Conservation (phyloP, 2,113 vertebrate species). For the Mus pahari region DNA sequence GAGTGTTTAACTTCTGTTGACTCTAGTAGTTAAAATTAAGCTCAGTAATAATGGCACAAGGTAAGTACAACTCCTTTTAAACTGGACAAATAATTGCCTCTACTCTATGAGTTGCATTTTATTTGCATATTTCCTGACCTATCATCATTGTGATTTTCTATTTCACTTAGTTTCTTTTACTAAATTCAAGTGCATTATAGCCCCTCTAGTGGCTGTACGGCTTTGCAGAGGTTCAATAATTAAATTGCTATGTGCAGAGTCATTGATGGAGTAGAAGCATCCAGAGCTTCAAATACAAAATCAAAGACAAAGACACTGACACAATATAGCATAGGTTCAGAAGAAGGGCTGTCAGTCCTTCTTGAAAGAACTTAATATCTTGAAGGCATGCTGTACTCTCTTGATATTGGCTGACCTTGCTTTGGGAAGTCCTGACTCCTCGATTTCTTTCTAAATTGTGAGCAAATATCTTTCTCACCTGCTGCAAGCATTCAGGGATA, state of each 20-base stretch:
- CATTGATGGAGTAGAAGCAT: background rate
- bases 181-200: constrained; percentile 46
- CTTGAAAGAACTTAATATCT: background rate
- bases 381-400: background rate
- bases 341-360: background rate
- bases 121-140: constrained; percentile 6
- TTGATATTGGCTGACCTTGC: constrained; percentile 4
- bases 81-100: constrained; percentile 57
- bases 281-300: background rate
- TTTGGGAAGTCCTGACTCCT: background rate
- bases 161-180: constrained; percentile 42
- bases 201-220: background rate
- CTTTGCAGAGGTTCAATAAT: constrained; percentile 29
- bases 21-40: constrained; percentile 58
- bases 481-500: background rate
- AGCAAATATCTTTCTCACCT: constrained; percentile 66
- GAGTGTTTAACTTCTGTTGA: constrained; percentile 1
- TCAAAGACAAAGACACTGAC: background rate
- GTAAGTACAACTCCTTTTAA: constrained; percentile 33
- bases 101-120: constrained; percentile 19
- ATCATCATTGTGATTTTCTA: constrained; percentile 39
- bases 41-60: constrained; percentile 34
- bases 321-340: background rate
- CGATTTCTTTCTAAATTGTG: constrained; percentile 60
- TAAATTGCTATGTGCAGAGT: constrained; percentile 4